These are phyloP conservation scores for Micrasema longulum DNA, from an alignment of 1,140 invertebrate genomes.

Conservation along the genomic window DNA sequence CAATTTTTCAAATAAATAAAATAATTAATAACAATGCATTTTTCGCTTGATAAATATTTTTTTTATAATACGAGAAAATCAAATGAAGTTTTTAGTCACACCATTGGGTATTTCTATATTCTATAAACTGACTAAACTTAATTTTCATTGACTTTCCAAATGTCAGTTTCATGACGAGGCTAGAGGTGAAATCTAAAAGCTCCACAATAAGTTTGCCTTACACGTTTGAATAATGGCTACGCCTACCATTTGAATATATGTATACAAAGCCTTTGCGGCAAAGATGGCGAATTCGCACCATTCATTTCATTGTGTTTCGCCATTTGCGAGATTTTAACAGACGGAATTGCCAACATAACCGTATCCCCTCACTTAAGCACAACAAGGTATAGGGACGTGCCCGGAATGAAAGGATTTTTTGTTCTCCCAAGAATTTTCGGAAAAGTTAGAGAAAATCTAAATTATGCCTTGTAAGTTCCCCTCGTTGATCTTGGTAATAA, in stretches of 20 bases:
- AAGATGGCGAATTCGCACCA: constrained; percentile 29
- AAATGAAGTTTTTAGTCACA: too few relatives aligned
- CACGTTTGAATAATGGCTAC: constrained; percentile 23
- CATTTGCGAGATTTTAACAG: constrained; percentile 27
- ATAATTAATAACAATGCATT: too few relatives aligned
- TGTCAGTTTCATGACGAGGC: constrained; percentile 1
- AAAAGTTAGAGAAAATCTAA: constrained; percentile 7
- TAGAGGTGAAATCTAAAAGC: constrained; percentile 3
- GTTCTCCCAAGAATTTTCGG: constrained; percentile 1
- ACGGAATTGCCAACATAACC: constrained; percentile 34
- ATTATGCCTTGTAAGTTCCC: constrained; percentile 3
- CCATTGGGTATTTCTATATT: too few relatives aligned
- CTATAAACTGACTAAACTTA: too few relatives aligned
- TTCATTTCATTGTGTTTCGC: constrained; percentile 32
- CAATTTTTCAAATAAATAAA: too few relatives aligned
- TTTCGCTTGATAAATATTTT: too few relatives aligned
- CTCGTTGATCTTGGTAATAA: constrained; percentile 2
- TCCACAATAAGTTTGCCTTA: constrained; percentile 8
- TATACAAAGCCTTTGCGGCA: constrained; percentile 32
- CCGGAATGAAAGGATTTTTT: constrained; percentile 28
- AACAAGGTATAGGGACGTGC: constrained; percentile 30
- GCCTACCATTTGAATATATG: constrained; percentile 31
- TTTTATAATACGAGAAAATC: too few relatives aligned
- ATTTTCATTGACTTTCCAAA: constrained; percentile 3
- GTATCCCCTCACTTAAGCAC: constrained; percentile 31